Base-by-base conservation (phyloP, 1,140 invertebrate species). In the Telenomus remus region DNA sequence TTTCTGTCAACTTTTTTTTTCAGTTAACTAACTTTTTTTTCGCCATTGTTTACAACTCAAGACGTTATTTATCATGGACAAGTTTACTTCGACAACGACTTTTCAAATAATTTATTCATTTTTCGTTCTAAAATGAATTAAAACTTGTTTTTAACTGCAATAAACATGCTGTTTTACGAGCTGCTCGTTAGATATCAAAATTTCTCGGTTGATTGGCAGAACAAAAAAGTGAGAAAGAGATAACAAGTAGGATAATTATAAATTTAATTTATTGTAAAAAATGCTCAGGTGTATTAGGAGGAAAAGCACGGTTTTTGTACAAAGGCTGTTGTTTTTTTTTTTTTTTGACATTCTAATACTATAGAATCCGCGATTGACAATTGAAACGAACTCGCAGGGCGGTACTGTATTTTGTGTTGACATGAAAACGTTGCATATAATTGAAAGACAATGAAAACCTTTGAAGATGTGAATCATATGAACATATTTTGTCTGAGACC, bases 1-100 rank as follows among this genome's bases (percentile, higher is more conserved):
- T 68, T 57, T 53, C 55, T 46, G 55, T 15, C 4, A 50, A 43
- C 13, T 66, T 66, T 66, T 66, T 65, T 49, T n/a, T n/a, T n/a
- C n/a, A n/a, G n/a, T n/a, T n/a, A 4, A 14, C 4, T 14, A 59
- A 53, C 55, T 68, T 68, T 68, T 57, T 68, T n/a, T n/a, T n/a
- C n/a, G n/a, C n/a, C 55, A 35, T 46, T 68, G 64, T 68, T 59
- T 68, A 12, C 46, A 48, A 35, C 16, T n/a, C 37, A 34, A 42
- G 5, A 11, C n/a, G n/a, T n/a, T n/a, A 8, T 59, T 57, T 59
- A 68, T 37, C 64, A 68, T 68, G 49, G 44, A 66, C 57, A 37
- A 47, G 39, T 46, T 27, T 27, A 27, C 19, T 27, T 27, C 6
- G n/a, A n/a, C n/a, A n/a, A n/a, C n/a, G n/a, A n/a, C n/a, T n/a